A percentile compares a stretch with the other conserved stretches of the same genome.
phyloP scores from a whole-genome alignment of 1,140 invertebrate genomes.

The Diorhabda elongata region DNA sequence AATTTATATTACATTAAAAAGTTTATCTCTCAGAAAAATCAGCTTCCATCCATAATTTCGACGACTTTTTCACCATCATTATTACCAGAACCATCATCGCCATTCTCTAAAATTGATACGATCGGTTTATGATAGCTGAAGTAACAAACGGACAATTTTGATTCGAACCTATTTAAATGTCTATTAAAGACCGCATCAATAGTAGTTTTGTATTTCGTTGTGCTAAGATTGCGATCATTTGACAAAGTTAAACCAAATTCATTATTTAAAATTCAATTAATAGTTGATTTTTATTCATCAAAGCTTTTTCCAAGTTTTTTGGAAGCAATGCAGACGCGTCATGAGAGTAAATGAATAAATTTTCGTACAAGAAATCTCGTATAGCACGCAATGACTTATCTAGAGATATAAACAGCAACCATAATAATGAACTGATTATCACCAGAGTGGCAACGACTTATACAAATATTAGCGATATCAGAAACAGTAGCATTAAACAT shows the following conservation, averaged over 20 bases:
- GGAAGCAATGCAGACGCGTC: background rate
- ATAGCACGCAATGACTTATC: background rate
- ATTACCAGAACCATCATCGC: background rate
- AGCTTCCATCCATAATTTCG: background rate
- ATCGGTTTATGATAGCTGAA: constrained; percentile 17
- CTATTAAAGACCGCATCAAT: constrained; percentile 11
- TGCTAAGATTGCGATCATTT: constrained; percentile 1
- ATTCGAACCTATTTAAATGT: constrained; percentile 1
- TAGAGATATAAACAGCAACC: background rate
- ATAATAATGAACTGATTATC: background rate
- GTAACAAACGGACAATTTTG: constrained; percentile 3
- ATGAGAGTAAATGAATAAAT: constrained; percentile 2
- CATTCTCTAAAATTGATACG: background rate
- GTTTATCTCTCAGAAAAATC: background rate
- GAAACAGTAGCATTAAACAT: background rate
- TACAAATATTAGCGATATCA: background rate
- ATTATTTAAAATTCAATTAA: constrained; percentile 7
- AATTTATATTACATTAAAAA: too few relatives aligned
- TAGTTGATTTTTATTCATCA: background rate
- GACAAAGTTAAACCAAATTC: constrained; percentile 1
- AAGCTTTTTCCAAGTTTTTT: background rate
- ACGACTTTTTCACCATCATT: background rate
- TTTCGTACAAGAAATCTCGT: background rate
- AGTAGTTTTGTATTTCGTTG: constrained; percentile 11
- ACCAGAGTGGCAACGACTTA: background rate